Percentiles rank a stretch among this genome's conserved stretches.
Conservation (phyloP, 2,113 vertebrate species). For the Thalassarche chlororhynchos region DNA sequence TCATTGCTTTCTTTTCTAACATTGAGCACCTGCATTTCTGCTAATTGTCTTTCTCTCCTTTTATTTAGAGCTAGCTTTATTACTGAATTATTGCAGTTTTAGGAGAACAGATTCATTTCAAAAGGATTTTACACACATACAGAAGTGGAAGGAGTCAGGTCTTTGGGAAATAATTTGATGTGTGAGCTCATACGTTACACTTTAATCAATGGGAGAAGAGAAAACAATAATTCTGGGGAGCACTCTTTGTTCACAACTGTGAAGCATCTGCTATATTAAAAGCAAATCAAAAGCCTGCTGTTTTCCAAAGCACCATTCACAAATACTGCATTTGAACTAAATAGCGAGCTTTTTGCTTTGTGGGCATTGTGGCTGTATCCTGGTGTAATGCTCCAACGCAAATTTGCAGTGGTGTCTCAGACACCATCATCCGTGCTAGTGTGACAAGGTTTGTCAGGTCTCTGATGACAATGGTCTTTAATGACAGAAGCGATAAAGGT, state of each 20-base stretch:
- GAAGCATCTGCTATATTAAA: neutral
- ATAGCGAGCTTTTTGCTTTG: neutral
- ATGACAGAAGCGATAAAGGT: neutral
- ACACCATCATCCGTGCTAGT: neutral
- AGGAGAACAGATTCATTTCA: neutral
- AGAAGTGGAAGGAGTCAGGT: neutral
- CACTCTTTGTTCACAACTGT: neutral
- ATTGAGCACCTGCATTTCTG: neutral
- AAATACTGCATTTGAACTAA: neutral
- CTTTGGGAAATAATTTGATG: neutral
- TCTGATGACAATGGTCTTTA: neutral
- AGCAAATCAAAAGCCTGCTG: neutral
- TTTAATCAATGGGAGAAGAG: neutral
- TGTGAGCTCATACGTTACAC: neutral
- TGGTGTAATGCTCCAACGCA: neutral
- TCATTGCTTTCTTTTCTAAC: neutral
- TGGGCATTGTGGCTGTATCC: rapidly evolving
- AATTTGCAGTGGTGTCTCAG: neutral
- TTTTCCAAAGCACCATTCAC: neutral
- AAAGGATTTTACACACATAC: neutral
- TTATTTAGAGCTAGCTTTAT: neutral
- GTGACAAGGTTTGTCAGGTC: neutral
- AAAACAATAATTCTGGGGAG: neutral
- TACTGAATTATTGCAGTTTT: neutral
- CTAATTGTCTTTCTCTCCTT: neutral